Evolutionary conservation across 2,888 invertebrate species (phyloP), one percentile per base, ranked within the genome.

Genomic region (Thera britannica): DNA sequence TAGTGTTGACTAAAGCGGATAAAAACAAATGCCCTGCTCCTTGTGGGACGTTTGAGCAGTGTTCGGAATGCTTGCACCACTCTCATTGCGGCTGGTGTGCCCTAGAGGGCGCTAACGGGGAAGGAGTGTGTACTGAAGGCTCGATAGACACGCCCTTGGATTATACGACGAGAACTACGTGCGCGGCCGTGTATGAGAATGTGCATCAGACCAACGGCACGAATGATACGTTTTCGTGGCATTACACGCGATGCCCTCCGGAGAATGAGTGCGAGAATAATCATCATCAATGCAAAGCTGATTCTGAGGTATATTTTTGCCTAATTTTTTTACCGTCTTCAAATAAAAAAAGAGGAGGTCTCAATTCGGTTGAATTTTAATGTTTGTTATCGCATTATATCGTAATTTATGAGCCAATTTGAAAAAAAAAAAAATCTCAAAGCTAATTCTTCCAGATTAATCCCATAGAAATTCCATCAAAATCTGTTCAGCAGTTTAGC

Each of bases 71-170:
- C 83, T 90, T 99, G 57, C 95, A 96, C 73, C 97, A 97, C 79
- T 97, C 98, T 0, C 97, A 98, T 79, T 99, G 99, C 83, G 99
- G 99, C 8, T 99, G 99, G 99, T 99, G 98, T 86, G 96, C 98
- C 0, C 87, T 96, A 34, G 94, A 95, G 62, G 95, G 94, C 1
- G 94, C 90, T 34, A 94, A 95, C 76, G 97, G 97, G 57, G 96
- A 95, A 80, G 98, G 98, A n/a, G 95, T 97, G 4, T 98, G 98
- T 79, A 96, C 97, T 0, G 97, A 97, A 84, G 98, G 98, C 0
- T 97, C 97, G 0, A 95, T 97, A 61, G 97, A 96, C 80, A 95
- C 96, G 65, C 96, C 97, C 0, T 83, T 92, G 0, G 95, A 95
- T 72, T 94, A 95, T 79, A 94, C 95, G 0, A 90, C 94, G 0